Base-by-base conservation (phyloP, 2,888 invertebrate species). In the Iselma pallidipennis region DNA sequence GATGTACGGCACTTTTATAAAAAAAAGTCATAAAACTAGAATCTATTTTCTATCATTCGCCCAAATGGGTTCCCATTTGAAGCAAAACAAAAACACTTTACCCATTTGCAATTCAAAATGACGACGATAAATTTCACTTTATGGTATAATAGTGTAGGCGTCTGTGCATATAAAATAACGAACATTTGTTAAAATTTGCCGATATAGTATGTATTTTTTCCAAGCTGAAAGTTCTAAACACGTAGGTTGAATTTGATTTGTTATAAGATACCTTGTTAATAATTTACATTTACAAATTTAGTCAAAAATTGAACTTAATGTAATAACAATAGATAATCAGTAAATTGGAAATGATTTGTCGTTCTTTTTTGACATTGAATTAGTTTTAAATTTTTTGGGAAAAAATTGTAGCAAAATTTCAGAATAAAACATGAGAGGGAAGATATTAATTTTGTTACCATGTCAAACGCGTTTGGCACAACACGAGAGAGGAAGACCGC, bases 141-240 rank as follows among this genome's bases (percentile, higher is more conserved):
- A 67, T 71, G 67, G 61, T 63, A 65, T 63, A 67, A 66, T 54
- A 54, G 59, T 66, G 69, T 70, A 65, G 71, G 69, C 65, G 71
- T 66, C 57, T 61, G 42, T 42, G 66, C 63, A 66, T 66, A 67
- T 69, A 71, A 72, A 72, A 73, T 71, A 69, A 68, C 70, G 66
- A 66, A 65, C 74, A 70, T 74, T 73, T 70, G 73, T 72, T 73
- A 72, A 74, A 70, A 72, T 72, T 72, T 71, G 67, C 67, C 65
- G 67, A 71, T 71, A 69, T 56, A 52, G 29, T 65, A 59, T 57
- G 64, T 12, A 57, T 55, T 63, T 59, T 48, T 55, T 42, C 45
- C 45, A 23, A 23, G 57, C 45, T 48, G 45, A 48, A 48, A 49
- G 55, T 55, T 55, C 19, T 31, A 31, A 54, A 23, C 29, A 59